Evolutionary conservation across 2,113 vertebrate species (phyloP).

Genomic region (Catharus bicknelli): DNA sequence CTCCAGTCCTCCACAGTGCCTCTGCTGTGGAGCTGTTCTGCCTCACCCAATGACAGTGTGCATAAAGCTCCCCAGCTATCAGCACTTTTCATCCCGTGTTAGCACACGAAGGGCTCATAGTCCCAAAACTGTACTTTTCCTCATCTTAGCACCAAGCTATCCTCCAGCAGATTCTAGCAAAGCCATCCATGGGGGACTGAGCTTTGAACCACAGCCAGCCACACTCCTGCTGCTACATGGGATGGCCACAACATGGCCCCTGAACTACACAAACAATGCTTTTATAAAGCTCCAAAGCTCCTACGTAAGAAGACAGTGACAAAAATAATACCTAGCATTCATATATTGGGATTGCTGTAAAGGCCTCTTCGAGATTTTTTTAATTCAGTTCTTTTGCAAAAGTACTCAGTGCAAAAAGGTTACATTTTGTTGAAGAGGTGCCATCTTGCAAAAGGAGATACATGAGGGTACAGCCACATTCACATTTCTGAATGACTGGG

Average conservation of each 20-base stretch:
- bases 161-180: background rate
- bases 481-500: background rate
- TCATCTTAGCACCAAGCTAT: background rate
- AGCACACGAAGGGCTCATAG: background rate
- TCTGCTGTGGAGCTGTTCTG: background rate
- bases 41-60: too few species aligned
- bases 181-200: background rate
- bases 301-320: background rate
- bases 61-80: background rate
- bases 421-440: background rate
- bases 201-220: background rate
- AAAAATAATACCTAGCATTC: background rate
- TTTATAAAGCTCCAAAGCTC: background rate
- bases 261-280: background rate
- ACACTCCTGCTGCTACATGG: rapidly evolving
- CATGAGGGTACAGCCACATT: background rate
- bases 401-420: background rate
- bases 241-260: background rate
- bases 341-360: background rate
- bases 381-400: background rate
- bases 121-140: background rate
- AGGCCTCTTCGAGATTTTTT: background rate
- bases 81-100: background rate
- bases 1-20: background rate
- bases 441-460: background rate